Evolutionary conservation across 2,113 vertebrate species (phyloP), one percentile per base, ranked within the genome.

Genomic region (Mystacornis crossleyi): DNA sequence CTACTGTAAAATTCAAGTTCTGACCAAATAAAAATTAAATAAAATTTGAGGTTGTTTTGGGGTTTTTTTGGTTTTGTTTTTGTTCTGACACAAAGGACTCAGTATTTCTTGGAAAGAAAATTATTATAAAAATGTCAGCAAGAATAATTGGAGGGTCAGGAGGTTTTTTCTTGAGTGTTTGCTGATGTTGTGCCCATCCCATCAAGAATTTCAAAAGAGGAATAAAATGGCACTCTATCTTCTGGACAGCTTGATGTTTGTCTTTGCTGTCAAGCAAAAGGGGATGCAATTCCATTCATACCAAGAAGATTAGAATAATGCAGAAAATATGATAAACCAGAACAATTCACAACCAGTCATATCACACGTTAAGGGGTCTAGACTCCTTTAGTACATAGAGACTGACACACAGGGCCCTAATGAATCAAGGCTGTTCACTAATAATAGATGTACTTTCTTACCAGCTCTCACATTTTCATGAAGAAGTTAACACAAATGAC

Each of bases 191-290:
- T 94, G 53, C 57, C 90, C 50, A 28, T 86, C 89, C 93, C 88
- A 92, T 90, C 81, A 95, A 83, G 84, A 97, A 97, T 96, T 96
- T 95, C 62, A 36, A 91, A 73, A 90, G 89, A 91, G 55, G 54
- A 94, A 87, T 96, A 97, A 97, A 97, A 96, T 70, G 79, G 86
- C 55, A 96, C 84, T 97, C 36, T 70, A 3, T 96, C 95, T 98
- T 97, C 82, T 95, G 72, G 93, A 97, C 91, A 97, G 96, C 50
- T 93, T 95, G 84, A 88, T 95, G 96, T 95, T 97, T 96, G 91
- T 96, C 95, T 97, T 97, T 96, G 82, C 95, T 97, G 82, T 95
- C 94, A 97, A 94, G 94, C 43, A 90, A 92, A 97, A 96, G 85
- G 29, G 33, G 60, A 87, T 94, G 70, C 42, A 75, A 90, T 93